These are phyloP conservation scores for Notarius quadriscutis DNA, from an alignment of 2,113 vertebrate species.

Conservation along the genomic window DNA sequence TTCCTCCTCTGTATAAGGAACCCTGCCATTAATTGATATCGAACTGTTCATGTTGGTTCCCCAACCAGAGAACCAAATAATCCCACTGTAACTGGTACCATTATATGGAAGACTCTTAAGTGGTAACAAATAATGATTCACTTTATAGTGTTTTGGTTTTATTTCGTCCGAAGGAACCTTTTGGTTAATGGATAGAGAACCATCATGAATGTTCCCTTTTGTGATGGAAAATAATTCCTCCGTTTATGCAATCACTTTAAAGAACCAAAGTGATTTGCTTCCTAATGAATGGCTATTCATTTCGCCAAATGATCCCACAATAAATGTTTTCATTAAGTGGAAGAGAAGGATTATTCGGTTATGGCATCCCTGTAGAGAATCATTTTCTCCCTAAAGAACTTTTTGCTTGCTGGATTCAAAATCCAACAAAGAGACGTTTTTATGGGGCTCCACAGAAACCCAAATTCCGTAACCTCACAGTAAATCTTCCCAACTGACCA, in stretches of 20 bases:
- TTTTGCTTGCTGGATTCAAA: background rate
- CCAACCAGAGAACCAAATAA: background rate
- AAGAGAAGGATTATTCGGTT: background rate
- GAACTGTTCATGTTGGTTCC: background rate
- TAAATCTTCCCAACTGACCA: background rate
- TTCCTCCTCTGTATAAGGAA: too few relatives aligned
- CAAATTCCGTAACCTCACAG: background rate
- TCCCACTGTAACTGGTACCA: background rate
- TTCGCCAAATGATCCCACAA: background rate
- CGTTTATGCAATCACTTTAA: background rate
- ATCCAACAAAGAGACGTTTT: background rate
- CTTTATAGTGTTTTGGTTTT: background rate
- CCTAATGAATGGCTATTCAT: background rate
- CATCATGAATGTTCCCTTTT: background rate
- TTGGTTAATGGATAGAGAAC: background rate
- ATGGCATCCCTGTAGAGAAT: background rate
- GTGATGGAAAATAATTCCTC: background rate
- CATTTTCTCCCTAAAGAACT: background rate
- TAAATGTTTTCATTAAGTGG: too few relatives aligned
- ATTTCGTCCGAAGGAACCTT: background rate
- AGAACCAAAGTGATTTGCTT: background rate
- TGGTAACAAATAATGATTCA: background rate
- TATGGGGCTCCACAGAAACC: background rate
- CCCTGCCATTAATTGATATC: background rate
- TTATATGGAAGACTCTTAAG: background rate